These are phyloP conservation scores for Ptychobarbus kaznakovi DNA, from an alignment of 2,797 vertebrate species.

Conservation along the genomic window DNA sequence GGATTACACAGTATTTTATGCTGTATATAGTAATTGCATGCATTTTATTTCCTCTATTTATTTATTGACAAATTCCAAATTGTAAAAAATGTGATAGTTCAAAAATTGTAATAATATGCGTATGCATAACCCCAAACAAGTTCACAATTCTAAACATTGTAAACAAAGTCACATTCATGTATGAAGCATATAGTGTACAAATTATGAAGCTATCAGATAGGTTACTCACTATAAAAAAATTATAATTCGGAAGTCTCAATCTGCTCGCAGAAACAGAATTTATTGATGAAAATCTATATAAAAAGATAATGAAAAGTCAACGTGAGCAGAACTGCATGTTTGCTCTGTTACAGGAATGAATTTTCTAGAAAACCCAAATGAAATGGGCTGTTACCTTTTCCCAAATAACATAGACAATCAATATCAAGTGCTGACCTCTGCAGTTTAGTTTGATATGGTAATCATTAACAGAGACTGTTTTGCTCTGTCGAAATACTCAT, in stretches of 20 bases:
- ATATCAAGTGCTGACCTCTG: conserved; percentile 40
- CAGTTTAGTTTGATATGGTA: conserved; percentile 38
- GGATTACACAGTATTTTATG: neutral
- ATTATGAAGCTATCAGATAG: neutral
- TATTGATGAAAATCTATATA: neutral
- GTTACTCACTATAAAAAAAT: neutral
- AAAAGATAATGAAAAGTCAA: neutral
- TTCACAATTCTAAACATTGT: neutral
- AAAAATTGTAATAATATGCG: neutral
- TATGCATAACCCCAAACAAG: neutral
- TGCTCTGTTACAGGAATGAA: neutral
- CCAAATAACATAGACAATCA: conserved; percentile 49
- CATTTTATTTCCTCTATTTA: neutral
- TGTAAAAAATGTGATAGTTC: too few species aligned
- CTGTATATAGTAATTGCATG: neutral
- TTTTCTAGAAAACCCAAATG: conserved; percentile 23
- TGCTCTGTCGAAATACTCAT: neutral
- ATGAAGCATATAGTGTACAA: neutral
- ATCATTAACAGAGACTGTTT: conserved; percentile 51
- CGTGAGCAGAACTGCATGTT: neutral
- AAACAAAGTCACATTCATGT: neutral
- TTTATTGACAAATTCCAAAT: neutral
- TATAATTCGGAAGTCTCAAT: neutral
- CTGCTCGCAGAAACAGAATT: neutral
- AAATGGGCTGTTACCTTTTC: conserved; percentile 13